Conservation (phyloP, 2,888 invertebrate species). For the Osmoderma eremita region DNA sequence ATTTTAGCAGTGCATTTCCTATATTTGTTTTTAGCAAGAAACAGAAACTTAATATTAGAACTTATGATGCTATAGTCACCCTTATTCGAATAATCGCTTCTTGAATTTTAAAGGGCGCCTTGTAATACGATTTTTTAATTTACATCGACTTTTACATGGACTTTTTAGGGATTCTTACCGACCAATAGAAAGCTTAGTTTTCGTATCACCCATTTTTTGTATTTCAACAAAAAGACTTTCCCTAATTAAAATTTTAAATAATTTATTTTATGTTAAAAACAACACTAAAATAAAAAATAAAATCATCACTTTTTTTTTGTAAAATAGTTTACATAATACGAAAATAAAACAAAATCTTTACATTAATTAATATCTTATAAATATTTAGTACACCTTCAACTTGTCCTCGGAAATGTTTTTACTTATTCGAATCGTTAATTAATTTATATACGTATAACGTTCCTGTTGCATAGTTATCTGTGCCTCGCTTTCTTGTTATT, state of each 20-base stretch:
- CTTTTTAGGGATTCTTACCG: too few species aligned
- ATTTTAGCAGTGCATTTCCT: too few species aligned
- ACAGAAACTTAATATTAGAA: too few species aligned
- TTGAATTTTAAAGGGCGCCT: too few species aligned
- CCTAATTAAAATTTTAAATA: constrained; percentile 18
- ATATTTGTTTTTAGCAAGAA: too few species aligned
- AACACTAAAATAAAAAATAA: constrained; percentile 22
- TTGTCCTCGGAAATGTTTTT: not conserved
- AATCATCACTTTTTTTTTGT: not conserved
- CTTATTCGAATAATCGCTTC: too few species aligned
- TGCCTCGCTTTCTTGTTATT: constrained; percentile 82
- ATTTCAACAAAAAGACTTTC: constrained; percentile 5
- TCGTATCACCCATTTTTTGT: too few species aligned
- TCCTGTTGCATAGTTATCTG: constrained; percentile 66
- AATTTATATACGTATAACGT: constrained; percentile 16
- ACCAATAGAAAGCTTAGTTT: too few species aligned
- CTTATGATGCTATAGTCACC: too few species aligned
- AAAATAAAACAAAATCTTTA: constrained; percentile 22
- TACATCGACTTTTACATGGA: too few species aligned
- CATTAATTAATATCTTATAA: constrained; percentile 13
- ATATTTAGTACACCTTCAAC: not conserved
- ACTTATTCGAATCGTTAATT: not conserved
- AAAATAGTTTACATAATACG: constrained; percentile 19
- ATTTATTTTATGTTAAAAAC: constrained; percentile 24
- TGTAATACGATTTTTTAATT: too few species aligned